These are phyloP conservation scores for Tiaroga cobitis DNA, from an alignment of 2,797 vertebrate genomes.

Conservation along the genomic window DNA sequence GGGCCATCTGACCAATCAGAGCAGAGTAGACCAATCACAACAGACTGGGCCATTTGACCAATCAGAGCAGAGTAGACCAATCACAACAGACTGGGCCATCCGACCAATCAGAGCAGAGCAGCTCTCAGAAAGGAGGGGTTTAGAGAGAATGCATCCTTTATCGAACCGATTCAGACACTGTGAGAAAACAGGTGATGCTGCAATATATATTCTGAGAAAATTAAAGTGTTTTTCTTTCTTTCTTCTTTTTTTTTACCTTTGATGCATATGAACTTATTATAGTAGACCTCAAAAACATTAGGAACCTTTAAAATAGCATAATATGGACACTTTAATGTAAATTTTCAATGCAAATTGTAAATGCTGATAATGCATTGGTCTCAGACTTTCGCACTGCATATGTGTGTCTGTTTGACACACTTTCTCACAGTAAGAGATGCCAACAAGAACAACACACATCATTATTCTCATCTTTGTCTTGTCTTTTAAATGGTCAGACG, in stretches of 20 bases:
- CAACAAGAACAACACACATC: neutral
- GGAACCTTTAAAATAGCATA: neutral
- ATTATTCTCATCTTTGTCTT: conserved; percentile 23
- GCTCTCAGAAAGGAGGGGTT: neutral
- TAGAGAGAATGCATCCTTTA: neutral
- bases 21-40: too few species aligned
- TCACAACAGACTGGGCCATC: too few species aligned
- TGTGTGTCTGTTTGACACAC: neutral
- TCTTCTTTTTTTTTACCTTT: neutral
- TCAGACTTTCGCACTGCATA: neutral
- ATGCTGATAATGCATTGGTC: neutral
- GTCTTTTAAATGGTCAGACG: neutral
- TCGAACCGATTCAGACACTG: neutral
- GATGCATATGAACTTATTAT: neutral
- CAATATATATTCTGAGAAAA: neutral
- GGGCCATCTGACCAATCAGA: too few species aligned
- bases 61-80: too few species aligned
- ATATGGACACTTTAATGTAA: neutral
- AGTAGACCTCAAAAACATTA: neutral
- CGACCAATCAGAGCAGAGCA: neutral
- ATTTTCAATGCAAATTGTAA: neutral
- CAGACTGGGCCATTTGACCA: too few species aligned
- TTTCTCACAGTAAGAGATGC: neutral
- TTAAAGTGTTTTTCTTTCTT: neutral
- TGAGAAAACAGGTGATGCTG: neutral